Evolutionary conservation across 2,888 invertebrate genomes (phyloP).

Genomic region (Petrolisthes cinctipes): DNA sequence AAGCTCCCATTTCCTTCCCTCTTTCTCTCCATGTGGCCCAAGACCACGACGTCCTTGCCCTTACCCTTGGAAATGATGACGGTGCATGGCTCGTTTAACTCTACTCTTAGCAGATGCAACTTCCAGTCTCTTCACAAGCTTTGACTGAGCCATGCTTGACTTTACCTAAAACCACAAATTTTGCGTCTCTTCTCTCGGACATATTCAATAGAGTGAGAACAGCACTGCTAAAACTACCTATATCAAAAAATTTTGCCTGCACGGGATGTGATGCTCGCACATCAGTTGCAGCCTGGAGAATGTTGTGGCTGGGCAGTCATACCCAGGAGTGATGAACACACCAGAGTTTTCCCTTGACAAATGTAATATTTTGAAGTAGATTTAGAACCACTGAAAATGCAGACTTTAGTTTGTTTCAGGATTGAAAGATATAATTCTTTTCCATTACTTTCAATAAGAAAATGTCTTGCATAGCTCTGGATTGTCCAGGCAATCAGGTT

Average conservation of each 20-base stretch:
- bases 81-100: conserved; percentile 39
- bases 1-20: not conserved
- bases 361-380: too few relatives aligned
- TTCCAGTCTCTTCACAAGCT: conserved; percentile 35
- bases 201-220: conserved; percentile 15
- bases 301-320: not conserved
- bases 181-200: conserved; percentile 3
- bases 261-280: not conserved
- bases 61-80: not conserved
- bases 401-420: too few relatives aligned
- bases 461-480: too few relatives aligned
- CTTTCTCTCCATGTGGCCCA: not conserved
- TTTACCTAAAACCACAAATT: not conserved
- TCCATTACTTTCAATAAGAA: too few relatives aligned
- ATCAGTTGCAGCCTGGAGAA: not conserved
- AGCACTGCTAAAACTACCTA: not conserved
- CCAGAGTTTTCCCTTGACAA: too few relatives aligned
- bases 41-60: not conserved
- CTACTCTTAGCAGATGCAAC: conserved; percentile 32
- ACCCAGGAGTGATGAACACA: too few relatives aligned
- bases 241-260: not conserved
- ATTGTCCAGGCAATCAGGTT: too few relatives aligned
- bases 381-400: too few relatives aligned
- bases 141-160: conserved; percentile 31
- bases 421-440: too few relatives aligned